These are phyloP conservation scores for Heliconius charithonia DNA, from an alignment of 2,888 invertebrate genomes.

Conservation along the genomic window DNA sequence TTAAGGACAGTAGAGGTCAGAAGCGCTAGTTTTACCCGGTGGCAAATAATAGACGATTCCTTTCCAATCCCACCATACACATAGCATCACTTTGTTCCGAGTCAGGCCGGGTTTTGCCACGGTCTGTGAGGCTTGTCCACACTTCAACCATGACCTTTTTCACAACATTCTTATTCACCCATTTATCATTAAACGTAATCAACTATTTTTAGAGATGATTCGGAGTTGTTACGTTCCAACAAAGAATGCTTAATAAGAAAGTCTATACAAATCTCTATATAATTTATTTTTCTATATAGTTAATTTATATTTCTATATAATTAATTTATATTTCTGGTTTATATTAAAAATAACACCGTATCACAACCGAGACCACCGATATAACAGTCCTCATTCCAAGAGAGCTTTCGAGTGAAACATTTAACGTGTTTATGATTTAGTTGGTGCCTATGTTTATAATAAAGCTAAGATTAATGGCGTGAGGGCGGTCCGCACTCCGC, in stretches of 20 bases:
- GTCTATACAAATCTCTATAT: neutral
- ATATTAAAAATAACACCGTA: conserved; percentile 33
- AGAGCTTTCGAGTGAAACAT: conserved; percentile 58
- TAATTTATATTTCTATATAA: neutral
- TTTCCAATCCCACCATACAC: too few species aligned
- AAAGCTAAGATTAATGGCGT: conserved; percentile 75
- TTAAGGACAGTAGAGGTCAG: too few species aligned
- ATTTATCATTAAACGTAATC: too few species aligned
- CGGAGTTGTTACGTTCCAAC: too few species aligned
- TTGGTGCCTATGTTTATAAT: conserved; percentile 75
- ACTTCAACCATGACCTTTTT: too few species aligned
- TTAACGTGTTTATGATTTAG: conserved; percentile 78
- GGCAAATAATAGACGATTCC: too few species aligned
- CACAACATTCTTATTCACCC: too few species aligned
- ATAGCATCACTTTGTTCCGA: too few species aligned
- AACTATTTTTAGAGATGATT: too few species aligned
- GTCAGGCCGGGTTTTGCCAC: too few species aligned
- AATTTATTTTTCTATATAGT: neutral
- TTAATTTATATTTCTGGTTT: neutral
- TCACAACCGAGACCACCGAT: conserved; percentile 37
- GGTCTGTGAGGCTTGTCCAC: too few species aligned
- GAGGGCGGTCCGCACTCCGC: conserved; percentile 56
- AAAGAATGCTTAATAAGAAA: neutral
- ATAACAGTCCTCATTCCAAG: conserved; percentile 50
- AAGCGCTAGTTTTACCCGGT: too few species aligned